Evolutionary conservation across 1,140 invertebrate genomes (phyloP).

Genomic region (Rhagoletis zephyria): DNA sequence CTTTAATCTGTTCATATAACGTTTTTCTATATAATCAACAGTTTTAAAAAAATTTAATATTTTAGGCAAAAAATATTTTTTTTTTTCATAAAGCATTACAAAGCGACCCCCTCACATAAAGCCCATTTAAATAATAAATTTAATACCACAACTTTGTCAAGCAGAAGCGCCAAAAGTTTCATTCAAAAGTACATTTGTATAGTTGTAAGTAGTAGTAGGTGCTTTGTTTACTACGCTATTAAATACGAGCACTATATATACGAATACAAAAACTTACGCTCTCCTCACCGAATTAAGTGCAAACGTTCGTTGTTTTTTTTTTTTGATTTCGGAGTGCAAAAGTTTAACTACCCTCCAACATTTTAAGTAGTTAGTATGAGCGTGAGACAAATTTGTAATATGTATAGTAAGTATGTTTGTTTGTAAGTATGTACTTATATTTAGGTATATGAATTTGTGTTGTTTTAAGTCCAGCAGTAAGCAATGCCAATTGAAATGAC

Average conservation of each 20-base stretch:
- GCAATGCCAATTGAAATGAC: conserved; percentile 3
- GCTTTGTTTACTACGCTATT: background rate
- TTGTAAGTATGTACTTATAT: too few relatives aligned
- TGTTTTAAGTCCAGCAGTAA: background rate
- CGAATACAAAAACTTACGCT: too few relatives aligned
- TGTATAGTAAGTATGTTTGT: too few relatives aligned
- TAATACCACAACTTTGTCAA: background rate
- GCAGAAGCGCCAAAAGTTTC: background rate
- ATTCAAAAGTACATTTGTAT: background rate
- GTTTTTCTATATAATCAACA: too few relatives aligned
- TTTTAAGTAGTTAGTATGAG: background rate
- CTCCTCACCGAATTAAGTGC: too few relatives aligned
- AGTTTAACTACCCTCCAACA: background rate
- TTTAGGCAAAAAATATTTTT: too few relatives aligned
- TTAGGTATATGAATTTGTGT: too few relatives aligned
- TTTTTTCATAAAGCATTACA: too few relatives aligned
- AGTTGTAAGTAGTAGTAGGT: background rate
- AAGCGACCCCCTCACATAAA: background rate
- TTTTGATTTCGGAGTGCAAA: background rate
- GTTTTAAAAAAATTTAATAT: too few relatives aligned
- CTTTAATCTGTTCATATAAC: too few relatives aligned
- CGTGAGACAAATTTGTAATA: too few relatives aligned
- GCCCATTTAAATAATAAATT: background rate
- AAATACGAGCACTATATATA: background rate
- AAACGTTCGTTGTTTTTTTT: background rate